Percentiles rank a stretch among this genome's conserved stretches.
These are phyloP conservation scores for Imbricaverruca yamaguchii DNA, from an alignment of 2,888 invertebrate genomes.

Conservation along the genomic window DNA sequence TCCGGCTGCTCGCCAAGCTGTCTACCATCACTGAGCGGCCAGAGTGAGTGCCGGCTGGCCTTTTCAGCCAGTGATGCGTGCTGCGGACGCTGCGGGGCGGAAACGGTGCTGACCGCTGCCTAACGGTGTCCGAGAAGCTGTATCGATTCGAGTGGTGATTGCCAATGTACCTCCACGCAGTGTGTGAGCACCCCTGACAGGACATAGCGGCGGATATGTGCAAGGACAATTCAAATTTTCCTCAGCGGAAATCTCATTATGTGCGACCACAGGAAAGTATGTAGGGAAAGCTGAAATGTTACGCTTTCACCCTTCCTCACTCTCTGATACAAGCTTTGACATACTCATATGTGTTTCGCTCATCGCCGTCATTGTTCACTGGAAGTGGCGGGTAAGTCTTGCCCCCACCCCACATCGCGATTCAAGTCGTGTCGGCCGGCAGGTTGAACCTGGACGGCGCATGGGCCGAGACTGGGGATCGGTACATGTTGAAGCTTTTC, in stretches of 20 bases:
- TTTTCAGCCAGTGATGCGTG: not conserved
- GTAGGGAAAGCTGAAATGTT: no score
- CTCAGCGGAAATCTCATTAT: no score
- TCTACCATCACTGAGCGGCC: constrained; percentile 90
- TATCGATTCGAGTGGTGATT: not conserved
- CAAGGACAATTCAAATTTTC: no score
- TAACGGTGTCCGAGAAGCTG: not conserved
- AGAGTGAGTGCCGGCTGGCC: constrained; percentile 56
- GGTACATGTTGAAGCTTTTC: constrained; percentile 96
- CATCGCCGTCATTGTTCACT: not conserved
- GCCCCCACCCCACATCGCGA: not conserved
- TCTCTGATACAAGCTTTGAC: no score
- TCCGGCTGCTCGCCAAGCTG: constrained; percentile 82
- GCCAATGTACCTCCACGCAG: not conserved
- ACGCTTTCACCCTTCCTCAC: no score
- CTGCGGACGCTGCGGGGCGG: no score
- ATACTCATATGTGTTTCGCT: not conserved
- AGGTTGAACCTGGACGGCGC: constrained; percentile 76
- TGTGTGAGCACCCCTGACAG: not conserved
- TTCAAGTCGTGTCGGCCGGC: not conserved
- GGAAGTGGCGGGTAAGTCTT: not conserved
- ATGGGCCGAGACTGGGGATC: constrained; percentile 97
- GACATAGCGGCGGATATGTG: not conserved
- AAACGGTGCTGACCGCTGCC: not conserved
- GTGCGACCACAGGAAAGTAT: no score